phyloP scores from a whole-genome alignment of 2,888 invertebrate genomes.

The Lycia hirtaria region DNA sequence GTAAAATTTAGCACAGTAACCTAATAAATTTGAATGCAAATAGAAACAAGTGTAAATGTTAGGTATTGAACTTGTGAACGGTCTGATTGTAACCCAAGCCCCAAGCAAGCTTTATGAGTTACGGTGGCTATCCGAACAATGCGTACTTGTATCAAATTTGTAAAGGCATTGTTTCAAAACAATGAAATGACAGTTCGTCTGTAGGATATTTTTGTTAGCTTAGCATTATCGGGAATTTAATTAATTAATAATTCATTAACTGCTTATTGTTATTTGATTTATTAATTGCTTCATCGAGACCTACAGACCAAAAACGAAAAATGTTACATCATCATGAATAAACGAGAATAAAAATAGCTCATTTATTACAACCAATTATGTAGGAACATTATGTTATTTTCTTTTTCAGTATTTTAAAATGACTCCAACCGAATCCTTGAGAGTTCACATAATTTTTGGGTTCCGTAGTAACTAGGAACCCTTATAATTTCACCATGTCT shows the following conservation, averaged over 20 bases:
- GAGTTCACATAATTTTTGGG: no score
- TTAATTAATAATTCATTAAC: constrained; percentile 18
- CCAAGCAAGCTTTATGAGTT: neutral
- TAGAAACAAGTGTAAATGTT: constrained; percentile 8
- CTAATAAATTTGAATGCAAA: neutral
- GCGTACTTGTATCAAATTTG: constrained; percentile 19
- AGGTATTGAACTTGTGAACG: constrained; percentile 16
- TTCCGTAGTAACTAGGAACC: no score
- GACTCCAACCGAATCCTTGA: neutral
- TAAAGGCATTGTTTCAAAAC: constrained; percentile 23
- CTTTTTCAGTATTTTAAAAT: neutral
- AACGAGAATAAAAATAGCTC: neutral
- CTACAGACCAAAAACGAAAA: neutral
- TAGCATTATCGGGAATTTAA: constrained; percentile 5
- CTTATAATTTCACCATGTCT: no score
- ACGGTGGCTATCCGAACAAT: constrained; percentile 10
- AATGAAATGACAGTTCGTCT: constrained; percentile 12
- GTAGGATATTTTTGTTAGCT: neutral
- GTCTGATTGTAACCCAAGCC: neutral
- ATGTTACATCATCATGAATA: neutral
- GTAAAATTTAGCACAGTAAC: neutral
- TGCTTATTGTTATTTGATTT: constrained; percentile 21
- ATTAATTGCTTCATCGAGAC: constrained; percentile 3
- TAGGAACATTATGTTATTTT: neutral
- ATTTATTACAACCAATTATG: neutral